Evolutionary conservation across 2,113 vertebrate species (phyloP).

Genomic region (Urocitellus parryii): DNA sequence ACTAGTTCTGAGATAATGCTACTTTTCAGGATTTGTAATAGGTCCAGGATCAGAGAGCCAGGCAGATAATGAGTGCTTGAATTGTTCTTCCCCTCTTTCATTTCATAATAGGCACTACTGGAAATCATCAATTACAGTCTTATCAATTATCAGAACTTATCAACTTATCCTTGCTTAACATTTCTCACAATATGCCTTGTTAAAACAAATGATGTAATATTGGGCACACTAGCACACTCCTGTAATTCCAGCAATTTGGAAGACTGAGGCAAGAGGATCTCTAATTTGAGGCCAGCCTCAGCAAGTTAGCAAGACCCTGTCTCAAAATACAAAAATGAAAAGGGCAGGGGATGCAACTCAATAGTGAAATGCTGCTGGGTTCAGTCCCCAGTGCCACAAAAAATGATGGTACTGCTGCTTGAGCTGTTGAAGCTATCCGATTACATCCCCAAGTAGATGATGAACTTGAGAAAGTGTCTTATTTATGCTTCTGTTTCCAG

Average conservation of each 20-base stretch:
- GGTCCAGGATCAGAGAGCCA: background rate
- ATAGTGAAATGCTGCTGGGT: background rate
- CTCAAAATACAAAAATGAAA: background rate
- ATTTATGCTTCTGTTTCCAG: conserved; percentile 16
- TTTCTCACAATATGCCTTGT: background rate
- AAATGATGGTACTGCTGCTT: background rate
- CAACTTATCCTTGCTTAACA: background rate
- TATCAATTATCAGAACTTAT: background rate
- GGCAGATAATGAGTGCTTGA: background rate
- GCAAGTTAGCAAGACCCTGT: background rate
- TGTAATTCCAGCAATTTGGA: background rate
- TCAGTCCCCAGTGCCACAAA: background rate
- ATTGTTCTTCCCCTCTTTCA: background rate
- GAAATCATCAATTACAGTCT: background rate
- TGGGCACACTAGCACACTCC: background rate
- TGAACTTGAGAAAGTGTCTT: conserved; percentile 30
- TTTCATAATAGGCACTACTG: background rate
- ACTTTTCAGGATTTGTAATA: background rate
- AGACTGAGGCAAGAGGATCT: background rate
- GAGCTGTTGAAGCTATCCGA: background rate
- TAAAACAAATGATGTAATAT: background rate
- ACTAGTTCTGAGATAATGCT: background rate
- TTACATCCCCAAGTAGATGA: background rate
- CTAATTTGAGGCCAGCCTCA: background rate
- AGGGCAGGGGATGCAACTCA: background rate